A percentile compares a stretch with the other conserved stretches of the same genome.
These are phyloP conservation scores for Tromatobia lineatoria DNA, from an alignment of 2,888 invertebrate genomes.

Conservation along the genomic window DNA sequence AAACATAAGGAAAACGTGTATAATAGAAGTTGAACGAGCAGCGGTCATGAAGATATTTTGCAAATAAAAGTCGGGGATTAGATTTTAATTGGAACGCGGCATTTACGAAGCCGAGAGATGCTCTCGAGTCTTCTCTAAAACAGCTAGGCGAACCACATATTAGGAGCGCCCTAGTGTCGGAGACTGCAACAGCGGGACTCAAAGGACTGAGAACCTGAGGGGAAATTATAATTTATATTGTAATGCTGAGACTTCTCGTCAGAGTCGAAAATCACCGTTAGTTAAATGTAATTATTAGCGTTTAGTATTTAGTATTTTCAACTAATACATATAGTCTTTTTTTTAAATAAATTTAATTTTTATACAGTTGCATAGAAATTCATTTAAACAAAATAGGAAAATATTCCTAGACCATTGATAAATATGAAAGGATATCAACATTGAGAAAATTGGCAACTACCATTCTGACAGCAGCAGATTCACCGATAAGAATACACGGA, in stretches of 20 bases:
- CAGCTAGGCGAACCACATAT: conserved; percentile 66
- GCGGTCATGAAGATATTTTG: conserved; percentile 4
- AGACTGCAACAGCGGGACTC: conserved; percentile 5
- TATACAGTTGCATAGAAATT: too few species aligned
- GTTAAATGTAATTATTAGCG: too few species aligned
- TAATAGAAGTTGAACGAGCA: conserved; percentile 30
- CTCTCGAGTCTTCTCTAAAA: conserved; percentile 51
- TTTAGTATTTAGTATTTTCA: too few species aligned
- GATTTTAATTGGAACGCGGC: conserved; percentile 77
- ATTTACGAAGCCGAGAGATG: conserved; percentile 44
- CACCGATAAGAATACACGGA: too few species aligned
- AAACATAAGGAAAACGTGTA: conserved; percentile 43
- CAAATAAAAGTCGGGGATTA: conserved; percentile 68
- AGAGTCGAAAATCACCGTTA: too few species aligned
- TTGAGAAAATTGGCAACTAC: too few species aligned
- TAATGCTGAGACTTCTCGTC: conserved; percentile 8
- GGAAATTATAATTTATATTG: conserved; percentile 27
- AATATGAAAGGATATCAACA: too few species aligned
- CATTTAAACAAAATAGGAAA: too few species aligned
- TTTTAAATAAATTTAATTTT: too few species aligned
- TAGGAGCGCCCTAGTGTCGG: conserved; percentile 50
- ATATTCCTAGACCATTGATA: too few species aligned
- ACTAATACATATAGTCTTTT: too few species aligned
- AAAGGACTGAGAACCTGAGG: conserved; percentile 32
- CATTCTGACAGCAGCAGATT: too few species aligned